These are phyloP conservation scores for Amblyjoppa proteus DNA, from an alignment of 2,888 invertebrate genomes.

Conservation along the genomic window DNA sequence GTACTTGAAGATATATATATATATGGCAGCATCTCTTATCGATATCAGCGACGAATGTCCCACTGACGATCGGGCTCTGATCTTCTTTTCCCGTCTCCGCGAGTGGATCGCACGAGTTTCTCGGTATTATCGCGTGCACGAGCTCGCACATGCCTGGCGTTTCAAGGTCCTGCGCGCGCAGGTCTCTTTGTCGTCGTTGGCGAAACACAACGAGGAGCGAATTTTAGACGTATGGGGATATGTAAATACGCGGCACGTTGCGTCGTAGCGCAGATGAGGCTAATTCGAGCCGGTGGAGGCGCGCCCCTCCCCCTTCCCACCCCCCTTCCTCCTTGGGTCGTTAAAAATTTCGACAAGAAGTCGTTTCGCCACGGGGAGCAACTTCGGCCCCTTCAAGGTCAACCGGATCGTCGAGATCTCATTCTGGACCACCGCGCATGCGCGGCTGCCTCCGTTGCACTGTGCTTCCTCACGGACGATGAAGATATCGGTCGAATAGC, in stretches of 20 bases:
- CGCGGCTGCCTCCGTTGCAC: constrained; percentile 43
- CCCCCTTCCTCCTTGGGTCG: neutral
- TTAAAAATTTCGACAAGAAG: constrained; percentile 47
- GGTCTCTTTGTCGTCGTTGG: neutral
- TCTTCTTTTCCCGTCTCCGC: constrained; percentile 14
- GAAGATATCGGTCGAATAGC: too few species aligned
- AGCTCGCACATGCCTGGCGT: constrained; percentile 2
- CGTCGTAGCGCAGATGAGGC: neutral
- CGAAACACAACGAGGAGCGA: constrained; percentile 3
- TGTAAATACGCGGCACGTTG: constrained; percentile 1
- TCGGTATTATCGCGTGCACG: constrained; percentile 13
- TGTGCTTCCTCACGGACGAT: too few species aligned
- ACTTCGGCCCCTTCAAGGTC: constrained; percentile 66
- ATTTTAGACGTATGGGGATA: neutral
- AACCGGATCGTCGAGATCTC: constrained; percentile 53
- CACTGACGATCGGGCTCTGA: constrained; percentile 15
- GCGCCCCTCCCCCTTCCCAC: neutral
- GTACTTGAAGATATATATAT: too few species aligned
- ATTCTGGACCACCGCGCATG: constrained; percentile 4
- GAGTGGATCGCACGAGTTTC: constrained; percentile 12
- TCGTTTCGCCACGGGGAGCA: constrained; percentile 41
- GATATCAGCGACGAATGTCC: neutral
- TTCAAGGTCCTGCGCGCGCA: neutral
- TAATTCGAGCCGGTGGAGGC: neutral
- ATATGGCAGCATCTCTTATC: constrained; percentile 14